Base-by-base conservation (phyloP, 1,140 invertebrate species). In the Drosophila nigromelanica region DNA sequence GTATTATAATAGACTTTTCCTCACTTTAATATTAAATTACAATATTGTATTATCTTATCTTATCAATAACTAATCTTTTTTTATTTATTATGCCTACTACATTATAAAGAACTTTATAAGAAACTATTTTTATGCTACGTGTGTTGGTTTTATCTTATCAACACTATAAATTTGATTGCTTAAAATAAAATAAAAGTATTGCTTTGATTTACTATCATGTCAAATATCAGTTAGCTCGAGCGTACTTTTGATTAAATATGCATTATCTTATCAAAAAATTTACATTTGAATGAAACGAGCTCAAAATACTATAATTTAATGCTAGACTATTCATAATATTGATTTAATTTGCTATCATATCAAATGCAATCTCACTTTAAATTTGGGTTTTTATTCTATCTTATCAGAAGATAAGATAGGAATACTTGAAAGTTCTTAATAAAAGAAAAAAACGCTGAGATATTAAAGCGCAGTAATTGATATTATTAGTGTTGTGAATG, bases 401-500 rank as follows among this genome's bases (percentile, higher is more conserved):
- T 62, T 55, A 63, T 63, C 67, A 33, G 2, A 15, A 10, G 68
- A 71, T 71, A 56, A 71, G 68, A 71, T 71, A 64, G 10, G 10
- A 50, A 50, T 64, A 50, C 37, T 24, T 56, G 5, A 48, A 59
- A 67, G 42, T 56, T 18, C 10, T 27, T 37, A 10, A 10, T 18
- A 14, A 48, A 14, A 27, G 5, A 27, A 15, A 35, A 10, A 8
- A 8, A 33, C 18, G 18, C 18, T 18, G 5, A 33, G 12, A 63
- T 55, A 63, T 70, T 43, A 47, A 33, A 43, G 39, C 39, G 11
- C 39, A 43, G 30, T 59, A 45, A 66, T 35, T 45, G 21, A 39
- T 66, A 66, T 21, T 43, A 60, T 21, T 14, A n/a, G 18, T 0
- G 6, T 3, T 45, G 1, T 12, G 24, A 27, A 4, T 4, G 4